phyloP scores from a whole-genome alignment of 2,113 vertebrate species.

The Ovis canadensis region DNA sequence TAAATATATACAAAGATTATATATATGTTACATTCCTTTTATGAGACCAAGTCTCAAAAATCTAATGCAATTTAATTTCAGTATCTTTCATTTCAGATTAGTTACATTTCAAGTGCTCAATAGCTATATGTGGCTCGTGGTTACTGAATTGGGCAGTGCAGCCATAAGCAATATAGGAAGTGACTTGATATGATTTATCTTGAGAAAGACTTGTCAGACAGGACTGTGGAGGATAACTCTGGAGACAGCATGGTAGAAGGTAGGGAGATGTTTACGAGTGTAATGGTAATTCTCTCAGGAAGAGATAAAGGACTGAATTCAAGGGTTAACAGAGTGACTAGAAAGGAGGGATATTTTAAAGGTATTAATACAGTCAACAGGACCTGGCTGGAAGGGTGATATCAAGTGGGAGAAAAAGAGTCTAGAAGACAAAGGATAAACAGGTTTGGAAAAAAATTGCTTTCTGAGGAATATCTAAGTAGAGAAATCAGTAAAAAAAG shows the following conservation, averaged over 20 bases:
- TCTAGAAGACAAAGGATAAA: not conserved
- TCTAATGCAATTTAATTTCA: not conserved
- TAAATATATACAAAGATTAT: not conserved
- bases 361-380: not conserved
- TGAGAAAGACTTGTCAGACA: not conserved
- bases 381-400: not conserved
- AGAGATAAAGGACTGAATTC: not conserved
- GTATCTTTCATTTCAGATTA: not conserved
- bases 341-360: not conserved
- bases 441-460: not conserved
- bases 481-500: not conserved
- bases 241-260: not conserved
- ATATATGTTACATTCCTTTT: not conserved
- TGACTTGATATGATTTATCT: not conserved
- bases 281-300: not conserved
- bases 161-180: not conserved
- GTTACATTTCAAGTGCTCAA: not conserved
- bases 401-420: not conserved
- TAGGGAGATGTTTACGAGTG: not conserved
- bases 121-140: not conserved
- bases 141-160: not conserved
- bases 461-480: not conserved
- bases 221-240: not conserved
- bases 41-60: not conserved
- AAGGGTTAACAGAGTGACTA: not conserved